Evolutionary conservation across 2,888 invertebrate species (phyloP), one percentile per base, ranked within the genome.

Genomic region (Osmoderma eremita): DNA sequence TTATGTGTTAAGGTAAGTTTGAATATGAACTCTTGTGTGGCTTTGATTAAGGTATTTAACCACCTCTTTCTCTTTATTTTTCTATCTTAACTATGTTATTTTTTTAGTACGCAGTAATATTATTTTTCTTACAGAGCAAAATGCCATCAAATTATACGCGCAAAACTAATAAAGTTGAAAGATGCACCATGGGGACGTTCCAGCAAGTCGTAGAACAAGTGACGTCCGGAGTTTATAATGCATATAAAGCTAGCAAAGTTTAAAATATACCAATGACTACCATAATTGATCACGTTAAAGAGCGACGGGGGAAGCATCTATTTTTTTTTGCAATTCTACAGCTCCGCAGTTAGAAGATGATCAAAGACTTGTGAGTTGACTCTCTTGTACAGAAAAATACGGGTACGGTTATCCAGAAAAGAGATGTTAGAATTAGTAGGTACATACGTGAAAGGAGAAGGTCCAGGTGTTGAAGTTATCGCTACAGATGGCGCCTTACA

Each of bases 1-100:
- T 22, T 50, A 50, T 50, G 49, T 50, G 20, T 50, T 50, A 0
- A 50, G 49, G 8, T 50, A 50, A 50, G 49, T 50, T 22, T 50
- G 49, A 50, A 50, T 50, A 50, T 50, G 49, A 50, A 18, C 13
- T 22, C 12, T 50, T 50, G 10, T 41, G 3, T 41, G 41, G 12
- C 41, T 41, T 10, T 41, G 41, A 41, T 41, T 41, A 41, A 5
- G 41, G 41, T 41, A 41, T 41, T 41, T 41, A 41, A 41, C 41
- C 12, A 41, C 12, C 13, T 41, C 2, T 41, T 41, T 13, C 13
- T 41, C 2, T 41, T 41, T 13, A 41, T 41, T 41, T 41, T 41
- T 50, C 20, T 50, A 50, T 13, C 22, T 50, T 1, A 6, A 50
- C 24, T 50, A 20, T 50, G 20, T 22, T 50, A 50, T 20, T 22